Base-by-base conservation (phyloP, 2,797 vertebrate species). In the Macropodus opercularis region DNA sequence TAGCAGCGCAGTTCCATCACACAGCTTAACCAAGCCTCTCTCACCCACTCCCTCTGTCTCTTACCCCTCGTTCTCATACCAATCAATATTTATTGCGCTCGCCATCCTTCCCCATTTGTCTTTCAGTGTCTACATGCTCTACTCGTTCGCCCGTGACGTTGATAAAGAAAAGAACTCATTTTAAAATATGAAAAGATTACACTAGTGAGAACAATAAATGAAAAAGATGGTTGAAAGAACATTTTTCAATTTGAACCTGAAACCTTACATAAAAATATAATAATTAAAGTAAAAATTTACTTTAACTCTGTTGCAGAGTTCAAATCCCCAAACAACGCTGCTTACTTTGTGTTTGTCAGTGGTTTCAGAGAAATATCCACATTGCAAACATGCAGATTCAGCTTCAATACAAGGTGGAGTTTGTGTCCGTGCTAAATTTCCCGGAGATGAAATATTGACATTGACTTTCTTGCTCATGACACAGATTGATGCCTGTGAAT, bases 1-100 rank as follows among this genome's bases (percentile, higher is more conserved):
- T 93, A 92, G 88, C 82, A 52, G 80, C 69, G 47, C 79, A 78
- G 89, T 85, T 90, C 87, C 82, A 85, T 87, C 89, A 79, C 68
- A 83, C 85, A 88, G 85, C 82, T 88, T 90, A 81, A 84, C 67
- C 68, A 31, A 75, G 75, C 43, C 65, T 72, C 76, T 67, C 64
- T 75, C 66, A 10, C 79, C 71, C 69, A 11, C 66, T 59, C 70
- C 59, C 77, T 63, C 59, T 83, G 63, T 69, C 77, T 75, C 80
- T 59, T 39, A 3, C 53, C 26, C 53, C 48, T 69, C 57, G 76
- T 63, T 73, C 77, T 80, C 59, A n/a, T 48, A 65, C 40, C 72
- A 78, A 80, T 80, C 82, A 84, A 78, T 81, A 73, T 77, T 72
- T 84, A 73, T 81, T 78, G 77, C 53, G 43, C 73, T 64, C 57